Percentiles rank a stretch among this genome's conserved stretches.
phyloP scores from a whole-genome alignment of 2,888 invertebrate species.

The Phoronis australis region DNA sequence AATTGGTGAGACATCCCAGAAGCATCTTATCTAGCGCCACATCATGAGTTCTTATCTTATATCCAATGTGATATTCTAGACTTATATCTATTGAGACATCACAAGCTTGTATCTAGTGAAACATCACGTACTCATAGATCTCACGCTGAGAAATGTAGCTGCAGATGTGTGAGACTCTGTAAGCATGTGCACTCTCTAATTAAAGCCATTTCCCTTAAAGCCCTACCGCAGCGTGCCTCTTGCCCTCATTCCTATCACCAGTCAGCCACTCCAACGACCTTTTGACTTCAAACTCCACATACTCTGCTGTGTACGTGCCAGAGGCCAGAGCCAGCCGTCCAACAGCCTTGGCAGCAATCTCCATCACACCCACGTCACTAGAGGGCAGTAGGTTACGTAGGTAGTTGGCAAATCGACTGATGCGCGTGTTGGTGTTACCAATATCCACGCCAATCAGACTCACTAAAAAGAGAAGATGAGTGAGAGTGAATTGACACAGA shows the following conservation, averaged over 20 bases:
- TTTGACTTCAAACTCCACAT: conserved; percentile 97
- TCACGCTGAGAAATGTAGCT: no score
- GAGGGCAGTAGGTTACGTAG: conserved; percentile 83
- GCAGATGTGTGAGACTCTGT: no score
- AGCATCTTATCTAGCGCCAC: no score
- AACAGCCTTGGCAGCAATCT: conserved; percentile 90
- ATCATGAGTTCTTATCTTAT: no score
- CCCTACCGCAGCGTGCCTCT: conserved; percentile 79
- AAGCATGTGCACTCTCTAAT: not conserved
- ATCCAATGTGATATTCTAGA: no score
- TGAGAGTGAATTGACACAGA: not conserved
- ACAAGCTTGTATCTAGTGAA: no score
- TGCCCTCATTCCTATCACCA: conserved; percentile 79
- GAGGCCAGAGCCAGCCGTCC: conserved; percentile 77
- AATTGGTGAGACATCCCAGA: no score
- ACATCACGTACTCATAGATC: no score
- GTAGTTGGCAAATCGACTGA: conserved; percentile 88
- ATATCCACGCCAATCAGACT: conserved; percentile 90
- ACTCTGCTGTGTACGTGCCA: conserved; percentile 90
- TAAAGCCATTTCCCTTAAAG: not conserved
- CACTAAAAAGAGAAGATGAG: conserved; percentile 59
- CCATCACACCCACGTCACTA: conserved; percentile 88
- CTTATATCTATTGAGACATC: no score
- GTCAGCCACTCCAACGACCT: conserved; percentile 92
- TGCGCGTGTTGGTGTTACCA: conserved; percentile 82